Evolutionary conservation across 2,113 vertebrate species (phyloP), one percentile per base, ranked within the genome.

Genomic region (Baryphthengus martii): DNA sequence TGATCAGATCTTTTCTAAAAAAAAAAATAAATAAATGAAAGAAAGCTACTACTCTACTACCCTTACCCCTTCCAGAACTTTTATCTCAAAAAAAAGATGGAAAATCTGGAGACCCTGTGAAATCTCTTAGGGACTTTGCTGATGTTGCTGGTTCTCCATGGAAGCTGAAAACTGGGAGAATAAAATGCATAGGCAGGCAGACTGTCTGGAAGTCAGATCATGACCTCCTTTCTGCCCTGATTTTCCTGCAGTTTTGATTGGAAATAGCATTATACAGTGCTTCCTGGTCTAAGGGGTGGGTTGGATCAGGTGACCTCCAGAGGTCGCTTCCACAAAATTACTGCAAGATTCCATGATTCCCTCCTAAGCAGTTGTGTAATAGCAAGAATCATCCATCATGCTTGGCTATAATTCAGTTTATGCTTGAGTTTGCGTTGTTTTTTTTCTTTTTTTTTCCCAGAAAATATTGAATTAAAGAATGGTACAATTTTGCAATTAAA

Each of bases 401-500:
- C 23, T 66, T 90, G 85, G 59, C 79, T 17, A 23, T 52, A 90
- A 71, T 71, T 86, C 85, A 62, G 31, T 71, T 95, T 80, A 74
- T 80, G n/a, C 3, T 28, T 39, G 14, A 8, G 8, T n/a, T 44
- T 44, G 47, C 20, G 18, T 56, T 10, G 6, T 13, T 53, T 35
- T 28, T 40, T 8, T 35, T 53, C 59, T 71, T 61, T 61, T 42
- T 50, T 23, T 5, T 37, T 19, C 20, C 29, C 61, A 73, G 13
- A 7, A 66, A 81, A 78, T 26, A 52, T 10, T 85, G 49, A 79
- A 90, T 20, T 55, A 20, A 52, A 89, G 66, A 88, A 90, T 68
- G 3, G 81, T 52, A 80, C 6, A 26, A 44, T 91, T 95, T 77
- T 95, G 55, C 50, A 86, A 92, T 83, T 92, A 93, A 91, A 97